Evolutionary conservation across 2,888 invertebrate genomes (phyloP).

Genomic region (Ophion costatus): DNA sequence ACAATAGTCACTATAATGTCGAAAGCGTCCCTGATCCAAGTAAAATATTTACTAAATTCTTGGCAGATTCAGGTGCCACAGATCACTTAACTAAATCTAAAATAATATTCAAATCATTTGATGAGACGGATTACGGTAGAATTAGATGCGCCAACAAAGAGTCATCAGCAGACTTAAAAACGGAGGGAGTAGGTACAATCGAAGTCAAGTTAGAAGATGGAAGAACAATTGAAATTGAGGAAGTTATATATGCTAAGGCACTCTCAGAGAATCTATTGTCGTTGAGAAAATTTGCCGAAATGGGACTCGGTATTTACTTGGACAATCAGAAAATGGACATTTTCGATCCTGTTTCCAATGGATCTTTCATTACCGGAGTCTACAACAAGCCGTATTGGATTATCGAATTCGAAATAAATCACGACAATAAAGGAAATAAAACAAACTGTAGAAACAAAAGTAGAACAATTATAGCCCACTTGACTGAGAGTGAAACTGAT

Average conservation of each 20-base stretch:
- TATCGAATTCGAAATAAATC: no score
- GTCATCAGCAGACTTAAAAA: conserved; percentile 46
- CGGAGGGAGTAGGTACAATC: conserved; percentile 61
- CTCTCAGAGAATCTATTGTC: conserved; percentile 68
- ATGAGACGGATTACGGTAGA: conserved; percentile 27
- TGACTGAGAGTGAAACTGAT: no score
- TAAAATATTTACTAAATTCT: no score
- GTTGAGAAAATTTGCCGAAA: conserved; percentile 65
- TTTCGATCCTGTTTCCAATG: conserved; percentile 47
- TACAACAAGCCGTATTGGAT: no score
- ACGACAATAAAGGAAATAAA: no score
- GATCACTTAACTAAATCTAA: no score
- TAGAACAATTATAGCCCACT: no score
- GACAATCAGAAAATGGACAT: conserved; percentile 55
- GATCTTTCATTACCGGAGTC: conserved; percentile 41
- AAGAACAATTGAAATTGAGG: conserved; percentile 18
- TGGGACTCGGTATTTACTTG: conserved; percentile 63
- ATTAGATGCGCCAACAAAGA: conserved; percentile 60
- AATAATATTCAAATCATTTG: no score
- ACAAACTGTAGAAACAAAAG: no score
- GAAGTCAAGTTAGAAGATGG: conserved; percentile 56
- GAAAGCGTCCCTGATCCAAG: no score
- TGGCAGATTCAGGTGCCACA: no score
- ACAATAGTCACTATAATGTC: no score
- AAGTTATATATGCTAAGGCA: conserved; percentile 66